Evolutionary conservation across 2,888 invertebrate species (phyloP).

Genomic region (Phlogophora meticulosa): DNA sequence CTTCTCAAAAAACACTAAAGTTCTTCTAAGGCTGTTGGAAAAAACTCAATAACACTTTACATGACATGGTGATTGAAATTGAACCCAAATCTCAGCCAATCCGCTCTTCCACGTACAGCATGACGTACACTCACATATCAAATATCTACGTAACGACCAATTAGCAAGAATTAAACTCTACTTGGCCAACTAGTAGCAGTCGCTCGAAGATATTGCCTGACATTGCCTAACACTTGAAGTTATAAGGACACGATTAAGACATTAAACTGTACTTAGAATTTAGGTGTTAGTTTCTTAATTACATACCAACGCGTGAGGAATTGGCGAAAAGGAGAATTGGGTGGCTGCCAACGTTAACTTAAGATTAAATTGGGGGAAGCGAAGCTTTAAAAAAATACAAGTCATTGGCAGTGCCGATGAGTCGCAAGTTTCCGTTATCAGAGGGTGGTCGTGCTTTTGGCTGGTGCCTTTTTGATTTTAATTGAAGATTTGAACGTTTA

Average conservation of each 20-base stretch:
- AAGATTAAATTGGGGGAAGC: constrained; percentile 8
- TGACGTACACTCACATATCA: background rate
- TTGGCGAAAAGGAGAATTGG: constrained; percentile 26
- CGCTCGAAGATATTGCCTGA: constrained; percentile 12
- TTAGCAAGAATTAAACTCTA: constrained; percentile 32
- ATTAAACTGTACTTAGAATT: constrained; percentile 39
- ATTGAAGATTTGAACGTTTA: too few relatives aligned
- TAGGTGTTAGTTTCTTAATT: constrained; percentile 36
- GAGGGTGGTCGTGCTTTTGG: constrained; percentile 1
- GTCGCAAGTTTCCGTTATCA: constrained; percentile 20
- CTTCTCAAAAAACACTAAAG: too few relatives aligned
- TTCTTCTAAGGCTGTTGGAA: too few relatives aligned
- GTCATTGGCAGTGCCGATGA: constrained; percentile 28
- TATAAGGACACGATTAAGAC: constrained; percentile 5
- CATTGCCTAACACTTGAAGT: constrained; percentile 1
- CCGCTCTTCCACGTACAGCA: too few relatives aligned
- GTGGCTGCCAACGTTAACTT: constrained; percentile 11
- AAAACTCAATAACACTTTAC: too few relatives aligned
- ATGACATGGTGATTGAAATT: too few relatives aligned
- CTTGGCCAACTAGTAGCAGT: constrained; percentile 25
- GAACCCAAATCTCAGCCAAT: too few relatives aligned
- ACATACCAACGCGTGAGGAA: constrained; percentile 21
- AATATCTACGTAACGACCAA: constrained; percentile 4
- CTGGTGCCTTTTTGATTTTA: constrained; percentile 7
- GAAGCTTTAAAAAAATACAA: constrained; percentile 9